phyloP scores from a whole-genome alignment of 2,797 vertebrate genomes.

The Allochrocebus solatus region DNA sequence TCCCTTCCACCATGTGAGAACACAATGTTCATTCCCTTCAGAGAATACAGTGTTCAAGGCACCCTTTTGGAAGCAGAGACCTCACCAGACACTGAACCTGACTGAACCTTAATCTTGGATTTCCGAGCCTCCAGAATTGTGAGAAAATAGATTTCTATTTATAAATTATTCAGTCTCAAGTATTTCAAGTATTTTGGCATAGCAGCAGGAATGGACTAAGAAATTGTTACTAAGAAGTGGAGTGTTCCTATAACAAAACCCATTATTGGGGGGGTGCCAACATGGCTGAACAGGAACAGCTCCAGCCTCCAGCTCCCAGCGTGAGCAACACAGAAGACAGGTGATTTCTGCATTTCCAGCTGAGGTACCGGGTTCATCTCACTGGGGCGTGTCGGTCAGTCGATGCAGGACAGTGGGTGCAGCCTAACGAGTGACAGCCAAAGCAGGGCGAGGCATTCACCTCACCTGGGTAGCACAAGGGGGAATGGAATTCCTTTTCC shows the following conservation, averaged over 20 bases:
- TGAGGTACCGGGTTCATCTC: no score
- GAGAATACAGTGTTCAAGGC: neutral
- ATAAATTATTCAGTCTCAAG: neutral
- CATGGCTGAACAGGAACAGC: no score
- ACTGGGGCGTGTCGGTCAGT: no score
- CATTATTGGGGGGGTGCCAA: no score
- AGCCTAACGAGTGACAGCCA: no score
- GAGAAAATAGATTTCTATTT: neutral
- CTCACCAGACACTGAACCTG: neutral
- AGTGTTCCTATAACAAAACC: neutral
- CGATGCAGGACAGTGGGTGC: no score
- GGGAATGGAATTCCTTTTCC: no score
- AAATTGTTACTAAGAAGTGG: neutral
- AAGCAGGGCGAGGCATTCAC: no score
- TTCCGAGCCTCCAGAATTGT: neutral
- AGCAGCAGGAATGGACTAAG: neutral
- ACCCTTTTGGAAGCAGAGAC: neutral
- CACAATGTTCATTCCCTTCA: neutral
- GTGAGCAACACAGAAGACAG: no score
- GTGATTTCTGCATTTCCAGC: no score
- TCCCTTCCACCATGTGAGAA: neutral
- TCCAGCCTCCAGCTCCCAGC: no score
- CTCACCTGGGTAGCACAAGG: no score
- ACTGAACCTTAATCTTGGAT: neutral
- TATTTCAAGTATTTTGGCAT: neutral